Evolutionary conservation across 2,797 vertebrate genomes (phyloP).

Genomic region (Rhinichthys osculus): DNA sequence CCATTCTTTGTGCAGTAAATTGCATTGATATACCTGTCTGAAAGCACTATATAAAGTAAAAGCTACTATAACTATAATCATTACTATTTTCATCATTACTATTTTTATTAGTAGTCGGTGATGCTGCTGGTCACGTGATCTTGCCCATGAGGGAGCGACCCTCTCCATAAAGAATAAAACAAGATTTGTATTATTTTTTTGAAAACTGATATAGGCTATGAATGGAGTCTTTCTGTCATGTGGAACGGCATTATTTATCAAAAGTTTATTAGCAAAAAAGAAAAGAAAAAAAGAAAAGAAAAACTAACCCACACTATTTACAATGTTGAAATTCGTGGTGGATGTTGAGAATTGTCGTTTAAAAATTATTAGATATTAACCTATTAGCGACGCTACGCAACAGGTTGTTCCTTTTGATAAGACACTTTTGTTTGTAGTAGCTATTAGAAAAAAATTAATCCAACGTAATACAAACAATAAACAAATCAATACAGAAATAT

Average conservation of each 20-base stretch:
- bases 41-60: not conserved
- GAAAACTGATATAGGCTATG: not conserved
- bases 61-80: too few species aligned
- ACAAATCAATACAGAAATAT: not conserved
- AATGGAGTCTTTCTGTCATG: not conserved
- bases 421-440: not conserved
- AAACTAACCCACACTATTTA: not conserved
- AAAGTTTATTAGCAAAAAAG: not conserved
- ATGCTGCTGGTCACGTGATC: not conserved
- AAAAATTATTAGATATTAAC: not conserved
- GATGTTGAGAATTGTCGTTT: not conserved
- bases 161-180: not conserved
- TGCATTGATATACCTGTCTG: not conserved
- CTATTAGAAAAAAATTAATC: not conserved
- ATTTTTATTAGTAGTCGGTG: not conserved
- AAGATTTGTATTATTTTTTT: too few species aligned
- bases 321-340: not conserved
- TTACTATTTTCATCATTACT: too few species aligned
- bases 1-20: not conserved
- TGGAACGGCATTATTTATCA: not conserved
- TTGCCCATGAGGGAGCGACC: too few species aligned
- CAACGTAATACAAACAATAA: not conserved
- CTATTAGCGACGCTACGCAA: not conserved
- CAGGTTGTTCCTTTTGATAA: not conserved
- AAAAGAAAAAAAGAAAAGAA: not conserved